Evolutionary conservation across 2,113 vertebrate species (phyloP).

Genomic region (Aplodontia rufa): DNA sequence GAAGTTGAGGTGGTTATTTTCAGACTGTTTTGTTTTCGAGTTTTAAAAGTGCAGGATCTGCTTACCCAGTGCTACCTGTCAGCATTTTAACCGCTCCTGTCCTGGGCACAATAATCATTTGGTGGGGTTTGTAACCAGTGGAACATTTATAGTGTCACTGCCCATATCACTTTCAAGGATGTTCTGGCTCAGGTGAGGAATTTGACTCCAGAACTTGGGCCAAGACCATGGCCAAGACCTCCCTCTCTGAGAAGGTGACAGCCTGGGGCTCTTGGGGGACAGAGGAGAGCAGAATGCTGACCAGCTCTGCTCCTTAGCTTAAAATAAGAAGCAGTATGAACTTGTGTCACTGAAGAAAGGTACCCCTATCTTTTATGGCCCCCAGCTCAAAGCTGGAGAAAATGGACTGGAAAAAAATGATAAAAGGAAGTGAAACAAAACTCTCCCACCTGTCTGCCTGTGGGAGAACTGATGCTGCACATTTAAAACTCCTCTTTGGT

Average conservation of each 20-base stretch:
- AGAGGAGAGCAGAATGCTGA: slow-evolving; percentile 37
- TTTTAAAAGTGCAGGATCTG: slow-evolving; percentile 90
- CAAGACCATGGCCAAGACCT: slow-evolving; percentile 49
- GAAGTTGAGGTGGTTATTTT: slow-evolving; percentile 76
- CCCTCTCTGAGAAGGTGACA: slow-evolving; percentile 64
- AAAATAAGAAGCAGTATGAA: slow-evolving; percentile 51
- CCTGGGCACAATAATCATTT: neutral
- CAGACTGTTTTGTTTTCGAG: slow-evolving; percentile 79
- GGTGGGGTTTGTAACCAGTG: slow-evolving; percentile 56
- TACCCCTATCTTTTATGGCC: slow-evolving; percentile 14
- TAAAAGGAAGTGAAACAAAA: neutral
- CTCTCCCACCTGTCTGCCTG: neutral
- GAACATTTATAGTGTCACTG: neutral
- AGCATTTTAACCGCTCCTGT: neutral
- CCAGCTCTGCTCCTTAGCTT: slow-evolving; percentile 57
- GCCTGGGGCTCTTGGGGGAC: slow-evolving; percentile 30
- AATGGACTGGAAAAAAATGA: neutral
- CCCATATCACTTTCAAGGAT: slow-evolving; percentile 41
- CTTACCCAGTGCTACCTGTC: slow-evolving; percentile 6
- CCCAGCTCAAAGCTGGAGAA: neutral
- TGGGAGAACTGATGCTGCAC: slow-evolving; percentile 83
- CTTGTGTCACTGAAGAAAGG: slow-evolving; percentile 41
- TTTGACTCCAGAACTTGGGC: slow-evolving; percentile 36
- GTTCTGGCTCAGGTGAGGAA: slow-evolving; percentile 70
- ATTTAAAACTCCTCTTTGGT: slow-evolving; percentile 85